Conservation (phyloP, 2,888 invertebrate genomes). For the Chironomus riparius region DNA sequence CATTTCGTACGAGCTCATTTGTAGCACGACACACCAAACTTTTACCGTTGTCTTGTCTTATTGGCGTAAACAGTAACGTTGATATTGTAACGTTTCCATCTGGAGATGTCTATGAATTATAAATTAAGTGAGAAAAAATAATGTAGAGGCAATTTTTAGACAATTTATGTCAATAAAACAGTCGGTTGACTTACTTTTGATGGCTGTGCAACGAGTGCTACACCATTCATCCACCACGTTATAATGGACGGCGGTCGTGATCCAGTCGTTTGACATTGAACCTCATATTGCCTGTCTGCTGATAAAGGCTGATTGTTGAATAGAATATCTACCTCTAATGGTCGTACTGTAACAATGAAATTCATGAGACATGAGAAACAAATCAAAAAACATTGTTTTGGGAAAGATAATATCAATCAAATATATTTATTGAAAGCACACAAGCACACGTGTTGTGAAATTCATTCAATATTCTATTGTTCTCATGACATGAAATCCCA, state of each 20-base stretch:
- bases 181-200: slow-evolving; percentile 6
- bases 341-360: slow-evolving; percentile 58
- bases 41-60: slow-evolving; percentile 67
- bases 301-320: slow-evolving; percentile 75
- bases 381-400: too few species aligned
- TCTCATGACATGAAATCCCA: too few species aligned
- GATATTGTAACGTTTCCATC: slow-evolving; percentile 78
- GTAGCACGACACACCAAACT: slow-evolving; percentile 71
- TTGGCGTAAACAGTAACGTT: slow-evolving; percentile 63
- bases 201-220: slow-evolving; percentile 44
- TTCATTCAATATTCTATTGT: too few species aligned
- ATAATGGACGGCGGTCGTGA: slow-evolving; percentile 78
- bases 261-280: slow-evolving; percentile 74
- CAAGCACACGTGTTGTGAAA: too few species aligned
- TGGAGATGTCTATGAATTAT: slow-evolving; percentile 55
- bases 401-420: too few species aligned
- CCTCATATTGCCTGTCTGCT: slow-evolving; percentile 69
- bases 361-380: not conserved
- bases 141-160: not conserved
- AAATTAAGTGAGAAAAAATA: slow-evolving; percentile 21
- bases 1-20: slow-evolving; percentile 62
- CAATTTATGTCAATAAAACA: not conserved
- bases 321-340: slow-evolving; percentile 67
- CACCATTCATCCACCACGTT: slow-evolving; percentile 75
- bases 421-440: too few species aligned